Evolutionary conservation across 1,140 invertebrate genomes (phyloP).

Genomic region (Cotesia vestalis): DNA sequence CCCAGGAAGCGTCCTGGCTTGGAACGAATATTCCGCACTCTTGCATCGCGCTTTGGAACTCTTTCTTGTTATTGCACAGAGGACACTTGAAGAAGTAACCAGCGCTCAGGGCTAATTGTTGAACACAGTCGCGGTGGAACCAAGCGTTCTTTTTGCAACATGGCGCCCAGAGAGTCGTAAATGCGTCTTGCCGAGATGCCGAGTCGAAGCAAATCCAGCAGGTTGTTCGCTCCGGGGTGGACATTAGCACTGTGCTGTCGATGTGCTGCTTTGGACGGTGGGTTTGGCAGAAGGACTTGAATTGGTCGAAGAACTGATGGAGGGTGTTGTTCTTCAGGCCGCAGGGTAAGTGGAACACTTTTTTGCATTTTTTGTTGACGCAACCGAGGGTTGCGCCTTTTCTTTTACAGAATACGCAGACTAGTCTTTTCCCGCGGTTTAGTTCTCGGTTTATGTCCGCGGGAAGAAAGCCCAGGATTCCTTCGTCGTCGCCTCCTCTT

Average conservation of each 20-base stretch:
- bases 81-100: conserved; percentile 79
- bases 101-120: conserved; percentile 71
- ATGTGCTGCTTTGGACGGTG: conserved; percentile 69
- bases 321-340: conserved; percentile 68
- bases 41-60: conserved; percentile 71
- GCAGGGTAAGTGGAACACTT: conserved; percentile 73
- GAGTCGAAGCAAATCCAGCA: conserved; percentile 71
- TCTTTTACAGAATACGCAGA: conserved; percentile 70
- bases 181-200: conserved; percentile 57
- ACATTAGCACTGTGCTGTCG: conserved; percentile 45
- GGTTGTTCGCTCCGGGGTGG: conserved; percentile 48
- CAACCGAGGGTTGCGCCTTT: conserved; percentile 73
- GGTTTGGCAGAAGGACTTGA: conserved; percentile 71
- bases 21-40: conserved; percentile 74
- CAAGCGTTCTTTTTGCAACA: conserved; percentile 72
- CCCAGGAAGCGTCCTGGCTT: conserved; percentile 77
- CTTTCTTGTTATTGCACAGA: conserved; percentile 72
- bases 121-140: conserved; percentile 72
- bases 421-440: conserved; percentile 67
- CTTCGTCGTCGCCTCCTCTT: conserved; percentile 69
- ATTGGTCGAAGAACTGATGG: conserved; percentile 72
- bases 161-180: conserved; percentile 68
- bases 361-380: conserved; percentile 66
- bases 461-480: conserved; percentile 72
- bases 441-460: conserved; percentile 71